These are phyloP conservation scores for Melanaphis sacchari DNA, from an alignment of 1,140 invertebrate genomes.

Conservation along the genomic window DNA sequence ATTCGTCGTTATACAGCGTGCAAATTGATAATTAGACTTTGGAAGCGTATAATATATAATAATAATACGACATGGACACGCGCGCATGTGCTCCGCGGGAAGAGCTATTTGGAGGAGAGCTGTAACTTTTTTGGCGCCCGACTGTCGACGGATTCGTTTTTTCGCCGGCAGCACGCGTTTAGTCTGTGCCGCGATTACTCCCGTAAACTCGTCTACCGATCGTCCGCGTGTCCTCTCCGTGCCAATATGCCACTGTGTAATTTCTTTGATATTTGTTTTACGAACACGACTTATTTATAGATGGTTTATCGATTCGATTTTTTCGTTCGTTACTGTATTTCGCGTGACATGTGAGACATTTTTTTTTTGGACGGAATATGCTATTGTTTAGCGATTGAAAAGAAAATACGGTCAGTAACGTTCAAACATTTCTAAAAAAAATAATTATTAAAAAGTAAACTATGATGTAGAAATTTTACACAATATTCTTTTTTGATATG, in stretches of 20 bases:
- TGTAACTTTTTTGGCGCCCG: conserved; percentile 39
- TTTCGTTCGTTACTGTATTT: no score
- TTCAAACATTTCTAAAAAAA: neutral
- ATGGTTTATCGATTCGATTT: no score
- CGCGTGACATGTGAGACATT: no score
- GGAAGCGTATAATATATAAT: neutral
- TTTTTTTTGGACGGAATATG: no score
- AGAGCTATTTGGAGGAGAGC: conserved; percentile 26
- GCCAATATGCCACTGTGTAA: neutral
- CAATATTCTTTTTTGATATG: no score
- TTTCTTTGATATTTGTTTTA: no score
- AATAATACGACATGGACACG: neutral
- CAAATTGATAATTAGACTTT: neutral
- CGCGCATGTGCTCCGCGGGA: conserved; percentile 27
- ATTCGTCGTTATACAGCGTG: neutral
- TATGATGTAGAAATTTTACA: no score
- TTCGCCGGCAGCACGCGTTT: conserved; percentile 43
- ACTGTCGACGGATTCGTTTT: conserved; percentile 39
- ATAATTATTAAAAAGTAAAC: neutral
- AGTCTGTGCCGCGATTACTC: conserved; percentile 37
- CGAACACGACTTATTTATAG: no score
- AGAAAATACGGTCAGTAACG: neutral
- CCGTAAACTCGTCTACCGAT: conserved; percentile 27
- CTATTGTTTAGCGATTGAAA: no score
- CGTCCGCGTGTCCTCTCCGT: neutral